These are phyloP conservation scores for Rhabdornis inornatus DNA, from an alignment of 2,113 vertebrate genomes.

Conservation along the genomic window DNA sequence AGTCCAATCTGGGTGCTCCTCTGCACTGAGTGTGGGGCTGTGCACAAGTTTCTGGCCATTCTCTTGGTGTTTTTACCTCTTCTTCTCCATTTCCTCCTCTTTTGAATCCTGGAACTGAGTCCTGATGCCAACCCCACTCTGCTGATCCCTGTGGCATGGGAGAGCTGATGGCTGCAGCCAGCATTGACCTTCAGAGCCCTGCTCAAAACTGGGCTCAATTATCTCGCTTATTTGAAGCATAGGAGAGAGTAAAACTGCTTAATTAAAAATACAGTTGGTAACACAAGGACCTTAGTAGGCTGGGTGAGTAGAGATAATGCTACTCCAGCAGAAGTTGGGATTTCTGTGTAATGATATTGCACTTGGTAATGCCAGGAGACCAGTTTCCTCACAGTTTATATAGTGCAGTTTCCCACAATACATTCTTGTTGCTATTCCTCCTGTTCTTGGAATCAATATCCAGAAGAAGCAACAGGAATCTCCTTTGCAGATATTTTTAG, in stretches of 20 bases:
- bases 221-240: neutral
- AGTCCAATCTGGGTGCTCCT: neutral
- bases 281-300: neutral
- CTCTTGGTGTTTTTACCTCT: neutral
- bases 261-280: neutral
- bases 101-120: neutral
- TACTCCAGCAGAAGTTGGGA: neutral
- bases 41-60: neutral
- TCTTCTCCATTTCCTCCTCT: neutral
- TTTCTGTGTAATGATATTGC: neutral
- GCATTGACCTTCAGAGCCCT: neutral
- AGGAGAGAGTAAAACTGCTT: neutral
- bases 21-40: neutral
- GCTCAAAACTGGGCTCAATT: neutral
- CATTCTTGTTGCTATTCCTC: neutral
- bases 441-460: neutral
- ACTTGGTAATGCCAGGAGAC: neutral
- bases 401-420: neutral
- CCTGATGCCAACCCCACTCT: neutral
- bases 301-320: neutral
- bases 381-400: neutral
- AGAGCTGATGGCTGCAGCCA: neutral
- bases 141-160: rapidly evolving
- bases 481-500: slow-evolving; percentile 4
- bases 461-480: neutral